Base-by-base conservation (phyloP, 1,140 invertebrate species). In the Lethrus apterus region DNA sequence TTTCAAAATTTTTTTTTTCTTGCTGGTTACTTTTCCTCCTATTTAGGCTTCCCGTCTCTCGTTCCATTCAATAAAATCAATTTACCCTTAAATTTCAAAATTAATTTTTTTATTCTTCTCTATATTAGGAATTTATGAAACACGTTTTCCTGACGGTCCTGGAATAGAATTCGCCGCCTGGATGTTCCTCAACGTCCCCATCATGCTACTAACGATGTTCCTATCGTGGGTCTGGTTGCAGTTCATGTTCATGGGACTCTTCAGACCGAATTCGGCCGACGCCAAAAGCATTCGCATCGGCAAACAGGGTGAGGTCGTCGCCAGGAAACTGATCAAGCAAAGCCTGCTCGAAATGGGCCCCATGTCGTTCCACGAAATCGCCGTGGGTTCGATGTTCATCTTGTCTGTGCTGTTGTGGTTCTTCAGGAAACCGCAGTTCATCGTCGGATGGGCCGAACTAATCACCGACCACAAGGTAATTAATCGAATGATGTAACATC, bases 321-420 rank as follows among this genome's bases (percentile, higher is more conserved):
- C 81, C 0, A 74, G 74, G 58, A 77, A 78, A 54, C 73, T 83
- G 18, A 80, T 93, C 49, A 68, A 71, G 43, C 70, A 79, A 30
- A 83, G 86, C 61, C 89, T 91, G 67, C 69, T 74, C 46, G 78
- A 79, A 48, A 73, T 93, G 33, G 89, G 89, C 21, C 79, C 82
- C 0, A 79, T 89, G 59, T 81, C 76, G 26, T 89, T 84, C 72
- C 86, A 93, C 44, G 91, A 96, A 70, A 70, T 61, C 35, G 73
- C 75, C 13, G 84, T 93, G 1, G 79, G 86, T 19, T 50, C 79
- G 8, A 69, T 92, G 13, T 96, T 96, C 62, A 62, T 89, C 4
- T 50, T 81, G 8, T 78, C 92, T 3, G 80, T 94, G 2, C 49
- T 86, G 32, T 70, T 95, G 46, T 96, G 92, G 84, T 84, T 95